Base-by-base conservation (phyloP, 2,113 vertebrate species). In the Mystacornis crossleyi region DNA sequence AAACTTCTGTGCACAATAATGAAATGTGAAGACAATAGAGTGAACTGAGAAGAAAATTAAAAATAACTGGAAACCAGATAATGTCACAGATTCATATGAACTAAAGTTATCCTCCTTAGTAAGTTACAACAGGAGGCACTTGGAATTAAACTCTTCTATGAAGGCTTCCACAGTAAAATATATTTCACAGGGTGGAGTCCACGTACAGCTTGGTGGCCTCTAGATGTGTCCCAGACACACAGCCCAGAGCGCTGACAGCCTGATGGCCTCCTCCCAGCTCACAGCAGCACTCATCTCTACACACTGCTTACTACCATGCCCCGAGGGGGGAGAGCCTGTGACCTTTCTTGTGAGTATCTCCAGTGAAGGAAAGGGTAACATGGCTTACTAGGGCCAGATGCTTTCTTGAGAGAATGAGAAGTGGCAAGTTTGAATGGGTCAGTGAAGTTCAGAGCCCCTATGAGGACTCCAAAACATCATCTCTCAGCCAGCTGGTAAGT, bases 221-320 rank as follows among this genome's bases (percentile, higher is more conserved):
- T 28, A 19, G 20, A 25, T 33, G 18, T 43, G 70, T 48, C 28
- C 48, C 74, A 60, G 24, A 25, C 28, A 31, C 33, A 9, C 4
- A 70, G 19, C 8, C 5, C 0, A 0, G 42, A 74, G 20, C 1
- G 2, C 31, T 47, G 70, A 9, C 7, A 77, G 24, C 21, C 45
- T 18, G 18, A 5, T 18, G 47, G 9, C 7, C 67, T 91, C 33
- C 13, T 62, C 18, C 8, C n/a, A 31, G 14, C 8, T 14, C 17
- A 28, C 15, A 67, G 42, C 33, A 74, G 18, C 42, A 9, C 29
- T 50, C 10, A 9, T 17, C 13, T 58, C 70, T 71, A 15, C 19
- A 48, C 2, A 1, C 6, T 48, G 3, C 29, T 73, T 47, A 5
- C n/a, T 18, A 1, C 34, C 40, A 2, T 1, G 1, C 8, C 19